Conservation (phyloP, 2,113 vertebrate genomes). For the Cebus imitator region DNA sequence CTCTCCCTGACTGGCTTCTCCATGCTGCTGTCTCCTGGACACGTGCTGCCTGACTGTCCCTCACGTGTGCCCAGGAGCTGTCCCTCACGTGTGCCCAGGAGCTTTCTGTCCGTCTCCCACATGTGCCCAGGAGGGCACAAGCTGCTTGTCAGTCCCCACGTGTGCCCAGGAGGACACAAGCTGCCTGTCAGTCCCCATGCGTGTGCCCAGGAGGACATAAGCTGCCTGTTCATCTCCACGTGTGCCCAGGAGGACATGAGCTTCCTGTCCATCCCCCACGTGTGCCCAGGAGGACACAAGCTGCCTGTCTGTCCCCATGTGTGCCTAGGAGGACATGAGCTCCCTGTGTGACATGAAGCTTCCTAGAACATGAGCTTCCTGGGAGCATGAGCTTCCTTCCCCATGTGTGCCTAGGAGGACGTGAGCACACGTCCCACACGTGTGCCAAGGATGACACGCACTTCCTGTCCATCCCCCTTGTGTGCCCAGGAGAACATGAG, state of each 20-base stretch:
- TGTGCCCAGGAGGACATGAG: no score
- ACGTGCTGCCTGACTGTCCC: no score
- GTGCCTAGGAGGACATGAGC: rapidly evolving
- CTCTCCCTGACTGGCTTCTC: background rate
- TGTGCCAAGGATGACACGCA: no score
- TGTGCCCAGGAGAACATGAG: no score
- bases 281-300: background rate
- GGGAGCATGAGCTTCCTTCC: no score
- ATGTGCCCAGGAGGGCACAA: background rate
- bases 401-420: background rate
- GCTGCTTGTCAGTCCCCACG: no score
- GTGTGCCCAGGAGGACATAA: rapidly evolving
- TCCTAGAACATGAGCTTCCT: no score
- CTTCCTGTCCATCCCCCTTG: no score
- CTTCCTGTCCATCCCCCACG: rapidly evolving
- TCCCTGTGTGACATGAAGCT: no score
- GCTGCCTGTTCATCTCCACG: rapidly evolving
- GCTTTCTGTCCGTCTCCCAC: background rate
- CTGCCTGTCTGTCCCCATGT: background rate
- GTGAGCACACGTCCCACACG: rapidly evolving
- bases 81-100: background rate
- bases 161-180: no score
- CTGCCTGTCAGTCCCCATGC: no score
- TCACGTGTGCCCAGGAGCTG: background rate
- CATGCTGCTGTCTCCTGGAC: background rate